Evolutionary conservation across 2,113 vertebrate species (phyloP).

Genomic region (Tursiops truncatus): DNA sequence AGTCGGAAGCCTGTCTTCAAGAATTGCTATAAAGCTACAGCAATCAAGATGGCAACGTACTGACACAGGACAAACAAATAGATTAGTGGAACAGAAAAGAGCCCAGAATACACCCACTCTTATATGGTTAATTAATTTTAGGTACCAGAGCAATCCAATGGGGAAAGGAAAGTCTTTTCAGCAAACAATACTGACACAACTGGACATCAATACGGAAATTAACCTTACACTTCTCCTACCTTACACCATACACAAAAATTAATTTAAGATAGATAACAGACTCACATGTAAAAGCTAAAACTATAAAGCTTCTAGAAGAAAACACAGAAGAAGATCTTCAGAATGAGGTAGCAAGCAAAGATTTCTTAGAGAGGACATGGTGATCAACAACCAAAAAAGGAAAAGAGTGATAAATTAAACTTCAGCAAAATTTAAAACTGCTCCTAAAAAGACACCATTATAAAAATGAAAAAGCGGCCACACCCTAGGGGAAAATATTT

Average conservation of each 20-base stretch:
- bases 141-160: not conserved
- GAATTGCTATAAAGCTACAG: not conserved
- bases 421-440: slow-evolving; percentile 28
- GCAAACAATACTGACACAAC: not conserved
- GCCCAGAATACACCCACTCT: not conserved
- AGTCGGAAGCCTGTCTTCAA: not conserved
- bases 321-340: not conserved
- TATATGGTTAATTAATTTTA: not conserved
- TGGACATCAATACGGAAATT: not conserved
- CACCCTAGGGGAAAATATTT: not conserved
- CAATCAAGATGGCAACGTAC: not conserved
- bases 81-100: not conserved
- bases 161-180: not conserved
- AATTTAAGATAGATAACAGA: not conserved
- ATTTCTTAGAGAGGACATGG: not conserved
- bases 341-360: not conserved
- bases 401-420: not conserved
- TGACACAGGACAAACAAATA: not conserved
- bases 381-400: not conserved
- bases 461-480: slow-evolving; percentile 29
- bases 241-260: not conserved
- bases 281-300: not conserved
- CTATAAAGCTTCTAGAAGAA: not conserved
- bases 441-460: not conserved
- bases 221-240: not conserved